Conservation (phyloP, 2,888 invertebrate species). For the Lasioglossum marginatum region DNA sequence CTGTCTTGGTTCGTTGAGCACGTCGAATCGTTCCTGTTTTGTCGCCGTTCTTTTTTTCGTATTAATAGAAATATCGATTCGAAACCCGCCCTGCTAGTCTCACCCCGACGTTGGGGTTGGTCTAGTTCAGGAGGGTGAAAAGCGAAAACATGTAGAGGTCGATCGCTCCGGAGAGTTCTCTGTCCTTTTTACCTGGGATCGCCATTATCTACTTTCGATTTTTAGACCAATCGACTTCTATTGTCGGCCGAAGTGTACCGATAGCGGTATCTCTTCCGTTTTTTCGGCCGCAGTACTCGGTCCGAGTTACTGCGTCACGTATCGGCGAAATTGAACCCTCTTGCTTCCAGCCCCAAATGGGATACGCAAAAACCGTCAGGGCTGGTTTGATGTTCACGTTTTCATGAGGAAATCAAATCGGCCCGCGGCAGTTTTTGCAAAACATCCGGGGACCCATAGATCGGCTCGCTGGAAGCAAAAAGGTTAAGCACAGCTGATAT, state of each 20-base stretch:
- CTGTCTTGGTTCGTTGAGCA: not conserved
- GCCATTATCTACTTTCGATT: not conserved
- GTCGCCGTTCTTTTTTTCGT: not conserved
- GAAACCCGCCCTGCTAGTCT: not conserved
- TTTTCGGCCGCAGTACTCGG: not conserved
- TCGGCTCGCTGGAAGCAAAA: too few species aligned
- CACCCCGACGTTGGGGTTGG: not conserved
- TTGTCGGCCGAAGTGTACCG: not conserved
- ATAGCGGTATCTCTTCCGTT: not conserved
- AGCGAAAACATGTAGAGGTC: not conserved
- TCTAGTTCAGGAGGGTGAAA: not conserved
- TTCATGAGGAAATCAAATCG: too few species aligned
- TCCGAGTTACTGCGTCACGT: not conserved
- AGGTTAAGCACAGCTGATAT: too few species aligned
- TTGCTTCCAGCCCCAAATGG: not conserved
- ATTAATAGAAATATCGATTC: slow-evolving; percentile 11
- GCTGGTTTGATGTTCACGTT: too few species aligned
- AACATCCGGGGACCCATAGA: too few species aligned
- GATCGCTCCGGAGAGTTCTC: not conserved
- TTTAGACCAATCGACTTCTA: not conserved
- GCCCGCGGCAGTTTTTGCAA: too few species aligned
- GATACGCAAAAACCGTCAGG: not conserved
- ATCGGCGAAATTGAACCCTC: not conserved
- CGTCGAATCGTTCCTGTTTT: not conserved
- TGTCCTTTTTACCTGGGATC: not conserved